Conservation (phyloP, 2,888 invertebrate species). For the Cheilosia vulpina region DNA sequence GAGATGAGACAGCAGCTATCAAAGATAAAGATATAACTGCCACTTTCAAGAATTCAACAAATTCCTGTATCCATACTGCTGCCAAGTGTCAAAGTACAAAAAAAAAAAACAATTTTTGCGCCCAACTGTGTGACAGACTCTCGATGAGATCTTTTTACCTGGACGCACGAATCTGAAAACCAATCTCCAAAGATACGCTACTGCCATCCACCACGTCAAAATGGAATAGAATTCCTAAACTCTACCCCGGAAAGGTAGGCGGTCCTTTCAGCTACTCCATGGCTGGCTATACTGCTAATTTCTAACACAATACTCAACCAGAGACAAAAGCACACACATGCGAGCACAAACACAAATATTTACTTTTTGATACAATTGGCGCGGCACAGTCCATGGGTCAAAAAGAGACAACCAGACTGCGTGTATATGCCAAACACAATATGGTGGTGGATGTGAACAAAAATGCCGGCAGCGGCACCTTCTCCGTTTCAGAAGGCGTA, state of each 20-base stretch:
- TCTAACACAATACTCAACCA: slow-evolving; percentile 42
- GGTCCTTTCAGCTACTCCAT: slow-evolving; percentile 52
- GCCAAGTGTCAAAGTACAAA: slow-evolving; percentile 64
- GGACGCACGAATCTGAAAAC: slow-evolving; percentile 31
- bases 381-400: not conserved
- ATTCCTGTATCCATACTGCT: slow-evolving; percentile 43
- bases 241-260: slow-evolving; percentile 51
- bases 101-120: slow-evolving; percentile 44
- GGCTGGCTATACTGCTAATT: slow-evolving; percentile 43
- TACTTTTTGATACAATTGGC: not conserved
- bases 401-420: slow-evolving; percentile 37
- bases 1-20: slow-evolving; percentile 48
- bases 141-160: slow-evolving; percentile 58
- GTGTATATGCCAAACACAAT: slow-evolving; percentile 22
- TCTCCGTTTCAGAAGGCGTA: slow-evolving; percentile 50
- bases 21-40: slow-evolving; percentile 59
- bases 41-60: slow-evolving; percentile 45
- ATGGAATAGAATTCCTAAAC: slow-evolving; percentile 39
- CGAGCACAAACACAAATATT: slow-evolving; percentile 39
- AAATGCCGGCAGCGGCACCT: slow-evolving; percentile 24
- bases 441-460: slow-evolving; percentile 60
- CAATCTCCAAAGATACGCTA: slow-evolving; percentile 42
- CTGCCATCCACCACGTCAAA: slow-evolving; percentile 37
- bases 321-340: slow-evolving; percentile 4
- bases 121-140: slow-evolving; percentile 69